A percentile compares a stretch with the other conserved stretches of the same genome.
phyloP scores from a whole-genome alignment of 2,113 vertebrate genomes.

The Arothron firmamentum region DNA sequence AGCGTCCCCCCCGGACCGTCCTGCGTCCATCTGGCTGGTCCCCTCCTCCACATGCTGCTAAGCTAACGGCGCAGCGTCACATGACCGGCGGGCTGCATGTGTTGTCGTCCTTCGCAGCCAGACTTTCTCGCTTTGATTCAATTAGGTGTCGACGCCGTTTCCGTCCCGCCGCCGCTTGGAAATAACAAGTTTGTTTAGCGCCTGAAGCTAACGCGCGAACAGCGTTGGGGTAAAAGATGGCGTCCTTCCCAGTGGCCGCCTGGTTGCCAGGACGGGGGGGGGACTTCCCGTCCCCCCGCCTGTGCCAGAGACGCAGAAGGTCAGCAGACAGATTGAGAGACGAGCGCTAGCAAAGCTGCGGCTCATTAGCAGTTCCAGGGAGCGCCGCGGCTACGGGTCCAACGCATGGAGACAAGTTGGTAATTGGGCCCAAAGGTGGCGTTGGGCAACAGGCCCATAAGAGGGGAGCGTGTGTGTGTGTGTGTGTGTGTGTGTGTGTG shows the following conservation, averaged over 20 bases:
- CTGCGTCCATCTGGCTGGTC: slow-evolving; percentile 50
- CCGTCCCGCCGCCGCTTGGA: slow-evolving; percentile 49
- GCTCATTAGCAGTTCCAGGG: slow-evolving; percentile 75
- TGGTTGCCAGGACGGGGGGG: slow-evolving; percentile 47
- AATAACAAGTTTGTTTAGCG: slow-evolving; percentile 62
- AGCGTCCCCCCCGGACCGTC: no score
- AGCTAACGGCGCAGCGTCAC: slow-evolving; percentile 23
- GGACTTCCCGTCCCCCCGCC: slow-evolving; percentile 45
- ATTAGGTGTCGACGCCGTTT: slow-evolving; percentile 36
- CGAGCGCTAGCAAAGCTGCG: slow-evolving; percentile 60
- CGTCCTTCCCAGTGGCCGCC: slow-evolving; percentile 62
- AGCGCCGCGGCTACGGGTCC: slow-evolving; percentile 59
- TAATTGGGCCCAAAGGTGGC: slow-evolving; percentile 81
- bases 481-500: slow-evolving; percentile 17
- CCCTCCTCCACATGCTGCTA: slow-evolving; percentile 24
- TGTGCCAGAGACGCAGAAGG: slow-evolving; percentile 73
- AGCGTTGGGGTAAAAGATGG: slow-evolving; percentile 63
- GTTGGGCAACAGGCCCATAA: slow-evolving; percentile 72
- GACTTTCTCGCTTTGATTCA: slow-evolving; percentile 53
- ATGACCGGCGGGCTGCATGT: slow-evolving; percentile 36
- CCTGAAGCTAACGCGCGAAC: slow-evolving; percentile 61
- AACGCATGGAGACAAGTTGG: slow-evolving; percentile 61
- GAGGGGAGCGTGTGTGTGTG: slow-evolving; percentile 6
- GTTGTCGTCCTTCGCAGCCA: slow-evolving; percentile 42
- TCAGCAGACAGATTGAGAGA: slow-evolving; percentile 77